Base-by-base conservation (phyloP, 1,140 invertebrate species). In the Pinna nobilis region DNA sequence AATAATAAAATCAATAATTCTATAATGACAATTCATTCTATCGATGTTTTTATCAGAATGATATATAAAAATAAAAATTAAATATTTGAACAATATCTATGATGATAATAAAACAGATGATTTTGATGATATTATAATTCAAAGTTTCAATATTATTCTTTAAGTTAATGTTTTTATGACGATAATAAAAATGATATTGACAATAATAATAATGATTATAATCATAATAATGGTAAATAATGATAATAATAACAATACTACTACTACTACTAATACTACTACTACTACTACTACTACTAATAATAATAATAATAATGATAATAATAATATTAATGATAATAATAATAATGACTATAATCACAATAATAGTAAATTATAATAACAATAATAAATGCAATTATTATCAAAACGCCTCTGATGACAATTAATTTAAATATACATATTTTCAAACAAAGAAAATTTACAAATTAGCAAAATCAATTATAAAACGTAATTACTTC, bases 171-270 rank as follows among this genome's bases (percentile, higher is more conserved):
- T n/a, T n/a, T n/a, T n/a, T n/a, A n/a, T n/a, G n/a, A n/a, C n/a
- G n/a, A n/a, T n/a, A n/a, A n/a, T n/a, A n/a, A n/a, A n/a, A n/a
- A n/a, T n/a, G n/a, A n/a, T n/a, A n/a, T n/a, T n/a, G n/a, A n/a
- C n/a, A n/a, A n/a, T n/a, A n/a, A n/a, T 3, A 59, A 30, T 35
- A 59, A 59, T 59, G 37, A 35, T 59, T 35, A 59, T 59, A 59
- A 33, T 35, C 23, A n/a, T 59, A 30, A n/a, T 13, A n/a, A 25
- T 9, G n/a, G 55, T 59, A 33, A 33, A 59, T 35, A 6, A 35
- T 1, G 55, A 59, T 59, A 59, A 30, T 33, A 25, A 35, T 59
- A 33, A 33, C 55, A 18, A n/a, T 35, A 9, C 23, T n/a, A 30
- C 18, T 30, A 59, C 13, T 35, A 9, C 9, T n/a, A n/a, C 32